Base-by-base conservation (phyloP, 2,797 vertebrate species). In the Pogoniulus pusillus region DNA sequence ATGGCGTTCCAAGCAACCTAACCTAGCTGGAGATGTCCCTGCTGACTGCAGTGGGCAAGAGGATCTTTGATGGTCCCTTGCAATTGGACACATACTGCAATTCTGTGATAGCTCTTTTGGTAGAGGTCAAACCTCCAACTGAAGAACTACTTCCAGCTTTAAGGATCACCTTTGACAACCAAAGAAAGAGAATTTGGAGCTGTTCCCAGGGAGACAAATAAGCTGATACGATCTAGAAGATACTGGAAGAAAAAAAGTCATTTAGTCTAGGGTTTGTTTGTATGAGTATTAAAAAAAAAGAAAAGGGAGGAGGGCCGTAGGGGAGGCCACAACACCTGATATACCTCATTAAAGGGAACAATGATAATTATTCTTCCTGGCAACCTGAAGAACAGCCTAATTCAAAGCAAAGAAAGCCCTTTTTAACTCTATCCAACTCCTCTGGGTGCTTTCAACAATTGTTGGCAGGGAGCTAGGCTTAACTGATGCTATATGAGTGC, bases 291-390 rank as follows among this genome's bases (percentile, higher is more conserved):
- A 49, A 39, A 39, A 39, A 37, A 39, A 14, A 39, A 15, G 39
- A 39, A 14, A 39, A 39, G 39, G 16, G 12, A 10, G 5, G 1
- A 0, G 1, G 5, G 2, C 19, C 24, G 12, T 49, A 47, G 12
- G 22, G 47, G 47, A 49, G 47, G 47, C 47, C 12, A 10, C 12
- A 23, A 57, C 54, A 72, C 2, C 12, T 53, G 55, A 58, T 37
- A 10, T 3, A 68, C 26, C 11, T 12, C 3, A 29, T n/a, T 72
- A 24, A 89, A 62, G 17, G 13, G 4, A 78, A 49, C 8, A 35
- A 12, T 15, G 4, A 47, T 63, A 65, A 39, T 70, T n/a, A 32
- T 55, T 39, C 23, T 59, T 45, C 26, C 14, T 24, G 55, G 35
- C 27, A 91, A 72, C 30, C 47, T 24, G 30, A 84, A 81, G 43